Conservation (phyloP, 2,888 invertebrate genomes). For the Masnerella sp. region DNA sequence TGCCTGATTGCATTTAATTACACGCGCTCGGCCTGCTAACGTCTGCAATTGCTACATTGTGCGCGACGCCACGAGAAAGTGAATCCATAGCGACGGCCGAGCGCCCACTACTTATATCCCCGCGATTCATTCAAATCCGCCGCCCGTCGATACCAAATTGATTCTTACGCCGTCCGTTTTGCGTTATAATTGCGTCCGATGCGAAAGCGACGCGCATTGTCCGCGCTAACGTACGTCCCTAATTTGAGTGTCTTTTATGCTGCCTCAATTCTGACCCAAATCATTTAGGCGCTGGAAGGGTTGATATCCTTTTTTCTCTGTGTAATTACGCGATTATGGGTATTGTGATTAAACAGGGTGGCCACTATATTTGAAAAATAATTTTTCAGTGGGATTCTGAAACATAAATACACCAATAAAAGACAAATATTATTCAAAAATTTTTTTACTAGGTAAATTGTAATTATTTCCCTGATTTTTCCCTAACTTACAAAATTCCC, state of each 20-base stretch:
- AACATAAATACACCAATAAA: too few relatives aligned
- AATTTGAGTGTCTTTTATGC: constrained; percentile 48
- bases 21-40: constrained; percentile 70
- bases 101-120: constrained; percentile 39
- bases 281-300: constrained; percentile 38
- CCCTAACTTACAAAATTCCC: too few relatives aligned
- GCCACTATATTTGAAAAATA: too few relatives aligned
- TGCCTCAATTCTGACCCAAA: constrained; percentile 43
- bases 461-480: too few relatives aligned
- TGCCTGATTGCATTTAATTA: constrained; percentile 77
- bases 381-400: too few relatives aligned
- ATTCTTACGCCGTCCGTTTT: constrained; percentile 40
- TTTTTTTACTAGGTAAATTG: too few relatives aligned
- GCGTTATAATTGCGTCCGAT: constrained; percentile 46
- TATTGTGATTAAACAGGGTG: constrained; percentile 48
- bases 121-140: constrained; percentile 29
- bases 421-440: too few relatives aligned
- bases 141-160: constrained; percentile 44
- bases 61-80: constrained; percentile 63
- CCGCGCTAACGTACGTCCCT: constrained; percentile 36
- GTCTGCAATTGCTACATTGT: constrained; percentile 73
- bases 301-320: constrained; percentile 39
- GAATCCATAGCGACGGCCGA: constrained; percentile 49
- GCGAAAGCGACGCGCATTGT: constrained; percentile 46
- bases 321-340: constrained; percentile 43